Conservation (phyloP, 2,797 vertebrate species). For the Protosalanx chinensis region DNA sequence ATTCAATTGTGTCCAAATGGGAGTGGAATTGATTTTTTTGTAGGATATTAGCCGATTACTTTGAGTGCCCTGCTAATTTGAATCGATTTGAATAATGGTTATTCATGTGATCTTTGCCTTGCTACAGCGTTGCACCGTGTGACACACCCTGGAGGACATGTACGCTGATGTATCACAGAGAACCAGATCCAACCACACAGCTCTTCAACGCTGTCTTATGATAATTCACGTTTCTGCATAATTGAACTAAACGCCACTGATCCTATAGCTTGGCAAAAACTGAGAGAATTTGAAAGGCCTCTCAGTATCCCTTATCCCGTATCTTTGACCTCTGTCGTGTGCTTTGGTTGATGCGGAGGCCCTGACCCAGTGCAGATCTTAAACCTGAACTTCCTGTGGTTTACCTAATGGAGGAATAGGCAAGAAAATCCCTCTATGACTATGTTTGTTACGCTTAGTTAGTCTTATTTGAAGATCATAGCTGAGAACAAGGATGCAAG, state of each 20-base stretch:
- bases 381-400: background rate
- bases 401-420: background rate
- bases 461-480: background rate
- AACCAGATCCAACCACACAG: conserved; percentile 14
- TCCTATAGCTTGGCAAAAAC: background rate
- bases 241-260: conserved; percentile 22
- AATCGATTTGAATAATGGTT: conserved; percentile 81
- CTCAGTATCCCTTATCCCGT: background rate
- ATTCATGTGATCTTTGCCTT: conserved; percentile 75
- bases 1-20: conserved; percentile 77
- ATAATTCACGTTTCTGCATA: conserved; percentile 49
- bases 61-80: conserved; percentile 73
- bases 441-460: background rate
- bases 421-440: background rate
- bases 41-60: conserved; percentile 79
- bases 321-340: background rate
- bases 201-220: conserved; percentile 27
- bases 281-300: background rate
- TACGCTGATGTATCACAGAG: conserved; percentile 25
- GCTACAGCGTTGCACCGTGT: conserved; percentile 34
- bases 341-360: background rate
- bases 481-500: conserved; percentile 45
- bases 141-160: conserved; percentile 63
- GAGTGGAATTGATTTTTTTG: conserved; percentile 80
- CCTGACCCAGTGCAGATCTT: background rate